Evolutionary conservation across 2,797 vertebrate species (phyloP).

Genomic region (Pangasius larnaudii): DNA sequence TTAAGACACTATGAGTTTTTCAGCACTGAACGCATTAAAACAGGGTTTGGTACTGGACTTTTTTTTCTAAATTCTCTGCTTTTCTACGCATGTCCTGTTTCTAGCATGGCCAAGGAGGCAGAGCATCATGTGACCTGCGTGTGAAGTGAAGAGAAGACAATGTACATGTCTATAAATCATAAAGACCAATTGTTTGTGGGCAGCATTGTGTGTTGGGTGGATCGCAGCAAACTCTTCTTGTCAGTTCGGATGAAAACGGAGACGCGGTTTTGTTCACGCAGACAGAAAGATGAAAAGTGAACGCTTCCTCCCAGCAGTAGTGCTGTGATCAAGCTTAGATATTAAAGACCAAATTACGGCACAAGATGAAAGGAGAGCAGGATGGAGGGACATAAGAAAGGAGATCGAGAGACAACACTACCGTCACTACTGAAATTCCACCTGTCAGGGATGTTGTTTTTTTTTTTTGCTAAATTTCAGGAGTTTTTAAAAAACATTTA

Average conservation of each 20-base stretch:
- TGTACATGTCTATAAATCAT: neutral
- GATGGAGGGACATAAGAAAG: neutral
- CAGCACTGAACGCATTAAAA: neutral
- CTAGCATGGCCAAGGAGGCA: neutral
- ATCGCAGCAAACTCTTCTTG: neutral
- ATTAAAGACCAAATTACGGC: conserved; percentile 52
- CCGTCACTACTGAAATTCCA: neutral
- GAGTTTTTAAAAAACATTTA: neutral
- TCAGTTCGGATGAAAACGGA: neutral
- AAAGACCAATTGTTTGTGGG: neutral
- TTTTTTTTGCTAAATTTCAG: neutral
- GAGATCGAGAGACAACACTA: neutral
- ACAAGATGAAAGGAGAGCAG: neutral
- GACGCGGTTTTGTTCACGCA: neutral
- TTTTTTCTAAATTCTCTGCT: neutral
- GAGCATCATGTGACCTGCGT: neutral
- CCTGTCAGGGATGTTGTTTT: neutral
- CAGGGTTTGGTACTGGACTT: neutral
- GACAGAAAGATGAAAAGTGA: conserved; percentile 6
- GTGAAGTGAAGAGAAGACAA: neutral
- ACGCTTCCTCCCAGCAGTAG: conserved; percentile 4
- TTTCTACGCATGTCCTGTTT: neutral
- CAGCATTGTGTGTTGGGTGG: neutral
- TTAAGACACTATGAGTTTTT: neutral
- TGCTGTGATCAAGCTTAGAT: conserved; percentile 39